phyloP scores from a whole-genome alignment of 2,888 invertebrate genomes.

The Leptinotarsa peninsularis region DNA sequence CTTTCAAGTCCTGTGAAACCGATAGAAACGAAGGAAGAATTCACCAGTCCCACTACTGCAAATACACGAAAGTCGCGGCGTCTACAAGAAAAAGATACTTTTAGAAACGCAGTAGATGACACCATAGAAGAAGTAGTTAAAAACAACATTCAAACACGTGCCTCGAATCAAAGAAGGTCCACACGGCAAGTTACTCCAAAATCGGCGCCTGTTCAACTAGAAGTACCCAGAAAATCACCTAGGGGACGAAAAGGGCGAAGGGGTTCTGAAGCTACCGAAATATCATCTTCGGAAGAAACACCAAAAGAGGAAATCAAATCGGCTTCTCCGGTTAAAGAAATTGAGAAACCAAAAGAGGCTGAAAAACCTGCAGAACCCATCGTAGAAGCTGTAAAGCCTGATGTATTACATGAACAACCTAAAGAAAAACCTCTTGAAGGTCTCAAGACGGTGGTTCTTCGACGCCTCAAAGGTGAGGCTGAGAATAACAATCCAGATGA shows the following conservation, averaged over 20 bases:
- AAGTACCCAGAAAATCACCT: conserved; percentile 72
- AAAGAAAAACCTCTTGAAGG: conserved; percentile 62
- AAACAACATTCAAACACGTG: conserved; percentile 69
- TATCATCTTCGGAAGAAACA: conserved; percentile 73
- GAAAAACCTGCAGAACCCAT: conserved; percentile 38
- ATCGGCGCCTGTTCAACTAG: conserved; percentile 49
- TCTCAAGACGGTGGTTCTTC: conserved; percentile 63
- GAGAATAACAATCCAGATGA: conserved; percentile 66
- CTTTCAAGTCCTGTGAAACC: conserved; percentile 54
- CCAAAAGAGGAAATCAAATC: conserved; percentile 47
- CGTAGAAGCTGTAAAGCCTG: conserved; percentile 39
- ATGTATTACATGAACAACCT: conserved; percentile 48
- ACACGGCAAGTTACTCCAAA: conserved; percentile 66
- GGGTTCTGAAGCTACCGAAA: conserved; percentile 75
- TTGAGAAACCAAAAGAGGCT: conserved; percentile 28
- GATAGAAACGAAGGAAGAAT: conserved; percentile 73
- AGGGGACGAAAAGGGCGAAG: conserved; percentile 75
- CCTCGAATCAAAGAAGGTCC: conserved; percentile 69
- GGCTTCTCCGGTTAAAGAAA: conserved; percentile 23
- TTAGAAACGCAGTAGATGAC: conserved; percentile 84
- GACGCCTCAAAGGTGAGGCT: conserved; percentile 63
- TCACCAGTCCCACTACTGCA: conserved; percentile 69
- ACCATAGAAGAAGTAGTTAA: conserved; percentile 91
- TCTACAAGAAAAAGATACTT: conserved; percentile 81
- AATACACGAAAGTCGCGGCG: conserved; percentile 86